phyloP scores from a whole-genome alignment of 2,888 invertebrate genomes.

The Eilema caniola region DNA sequence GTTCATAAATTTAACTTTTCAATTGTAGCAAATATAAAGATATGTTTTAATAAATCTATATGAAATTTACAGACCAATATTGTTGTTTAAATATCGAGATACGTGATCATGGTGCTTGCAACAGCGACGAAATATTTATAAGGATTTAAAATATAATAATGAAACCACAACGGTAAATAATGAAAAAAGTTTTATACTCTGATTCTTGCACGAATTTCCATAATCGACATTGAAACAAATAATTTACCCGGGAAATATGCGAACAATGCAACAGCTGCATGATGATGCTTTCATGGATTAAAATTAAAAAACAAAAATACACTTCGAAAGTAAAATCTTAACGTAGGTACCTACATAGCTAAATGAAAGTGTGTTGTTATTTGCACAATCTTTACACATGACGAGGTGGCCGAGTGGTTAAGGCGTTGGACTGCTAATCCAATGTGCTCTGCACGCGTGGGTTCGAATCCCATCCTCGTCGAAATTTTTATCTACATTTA shows the following conservation, averaged over 20 bases:
- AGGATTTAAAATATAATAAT: background rate
- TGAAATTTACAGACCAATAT: too few relatives aligned
- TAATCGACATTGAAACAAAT: background rate
- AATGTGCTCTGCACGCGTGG: conserved; percentile 95
- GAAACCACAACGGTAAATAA: too few relatives aligned
- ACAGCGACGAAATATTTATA: too few relatives aligned
- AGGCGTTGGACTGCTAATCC: conserved; percentile 95
- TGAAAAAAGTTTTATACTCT: background rate
- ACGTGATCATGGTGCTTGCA: too few relatives aligned
- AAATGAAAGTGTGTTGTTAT: background rate
- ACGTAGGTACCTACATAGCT: background rate
- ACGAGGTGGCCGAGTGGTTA: conserved; percentile 95
- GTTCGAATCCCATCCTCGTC: conserved; percentile 94
- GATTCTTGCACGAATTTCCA: background rate
- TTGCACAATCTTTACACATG: conserved; percentile 56
- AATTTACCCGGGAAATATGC: background rate
- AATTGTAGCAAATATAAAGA: too few relatives aligned
- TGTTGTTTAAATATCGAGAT: too few relatives aligned
- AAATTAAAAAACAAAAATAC: background rate
- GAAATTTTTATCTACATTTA: conserved; percentile 49
- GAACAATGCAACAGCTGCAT: background rate
- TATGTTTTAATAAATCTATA: too few relatives aligned
- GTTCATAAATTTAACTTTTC: too few relatives aligned
- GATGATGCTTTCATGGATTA: background rate
- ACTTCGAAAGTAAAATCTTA: background rate